Conservation (phyloP, 2,797 vertebrate genomes). For the Tragelaphus oryx region DNA sequence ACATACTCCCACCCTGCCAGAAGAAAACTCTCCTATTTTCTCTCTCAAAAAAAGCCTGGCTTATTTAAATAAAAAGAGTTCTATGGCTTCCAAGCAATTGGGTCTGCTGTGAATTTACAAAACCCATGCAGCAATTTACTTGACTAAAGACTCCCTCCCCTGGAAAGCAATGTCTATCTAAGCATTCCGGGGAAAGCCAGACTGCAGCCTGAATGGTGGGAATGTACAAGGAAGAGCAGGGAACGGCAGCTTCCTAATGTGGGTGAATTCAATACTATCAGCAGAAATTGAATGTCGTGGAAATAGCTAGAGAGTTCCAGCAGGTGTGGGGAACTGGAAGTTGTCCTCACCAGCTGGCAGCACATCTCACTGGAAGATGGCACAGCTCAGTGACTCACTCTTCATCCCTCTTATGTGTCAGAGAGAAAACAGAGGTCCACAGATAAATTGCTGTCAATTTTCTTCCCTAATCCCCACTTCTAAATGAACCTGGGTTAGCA, state of each 20-base stretch:
- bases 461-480: not conserved
- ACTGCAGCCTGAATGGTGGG: not conserved
- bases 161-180: not conserved
- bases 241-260: not conserved
- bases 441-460: not conserved
- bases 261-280: not conserved
- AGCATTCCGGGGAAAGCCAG: not conserved
- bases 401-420: not conserved
- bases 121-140: not conserved
- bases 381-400: not conserved
- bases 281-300: not conserved
- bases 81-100: not conserved
- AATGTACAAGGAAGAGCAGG: not conserved
- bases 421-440: not conserved
- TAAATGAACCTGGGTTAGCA: not conserved
- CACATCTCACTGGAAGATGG: not conserved
- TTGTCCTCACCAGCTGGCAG: not conserved
- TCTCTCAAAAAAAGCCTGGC: not conserved
- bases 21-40: constrained; percentile 16
- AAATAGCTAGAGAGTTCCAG: not conserved
- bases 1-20: not conserved
- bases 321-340: not conserved
- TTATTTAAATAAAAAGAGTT: constrained; percentile 32
- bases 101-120: constrained; percentile 13
- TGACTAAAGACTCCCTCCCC: not conserved